Conservation (phyloP, 2,888 invertebrate genomes). For the Andrena bicolor region DNA sequence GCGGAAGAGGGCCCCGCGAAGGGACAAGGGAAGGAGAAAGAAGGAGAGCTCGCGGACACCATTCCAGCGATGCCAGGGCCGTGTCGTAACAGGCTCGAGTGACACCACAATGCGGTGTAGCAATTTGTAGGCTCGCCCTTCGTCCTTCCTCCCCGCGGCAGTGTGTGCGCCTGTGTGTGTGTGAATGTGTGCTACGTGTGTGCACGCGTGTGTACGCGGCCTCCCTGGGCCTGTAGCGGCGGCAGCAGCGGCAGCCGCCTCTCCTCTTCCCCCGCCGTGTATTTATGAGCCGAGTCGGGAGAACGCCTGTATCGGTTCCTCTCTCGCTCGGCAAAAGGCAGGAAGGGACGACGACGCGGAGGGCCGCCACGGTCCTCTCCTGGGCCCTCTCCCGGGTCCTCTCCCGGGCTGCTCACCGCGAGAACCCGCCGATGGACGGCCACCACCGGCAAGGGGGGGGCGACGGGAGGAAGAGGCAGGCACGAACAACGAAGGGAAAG, state of each 20-base stretch:
- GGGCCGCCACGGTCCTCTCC: constrained; percentile 34
- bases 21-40: constrained; percentile 45
- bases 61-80: constrained; percentile 84
- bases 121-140: constrained; percentile 85
- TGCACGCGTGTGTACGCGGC: constrained; percentile 51
- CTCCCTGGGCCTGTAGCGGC: constrained; percentile 24
- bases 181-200: constrained; percentile 20
- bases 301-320: constrained; percentile 62
- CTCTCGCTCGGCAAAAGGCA: constrained; percentile 49
- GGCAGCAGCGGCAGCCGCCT: constrained; percentile 1
- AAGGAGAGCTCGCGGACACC: constrained; percentile 78
- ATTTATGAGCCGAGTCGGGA: constrained; percentile 77
- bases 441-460: not conserved
- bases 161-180: not conserved
- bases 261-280: constrained; percentile 67
- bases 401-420: constrained; percentile 11
- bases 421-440: constrained; percentile 35
- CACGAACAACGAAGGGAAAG: constrained; percentile 1
- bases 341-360: constrained; percentile 42
- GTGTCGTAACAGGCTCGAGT: constrained; percentile 84
- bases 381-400: not conserved
- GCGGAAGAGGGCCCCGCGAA: constrained; percentile 36
- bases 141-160: constrained; percentile 63
- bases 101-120: constrained; percentile 85
- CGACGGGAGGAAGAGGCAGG: not conserved